phyloP scores from a whole-genome alignment of 1,140 invertebrate species.

The Achroia grisella region DNA sequence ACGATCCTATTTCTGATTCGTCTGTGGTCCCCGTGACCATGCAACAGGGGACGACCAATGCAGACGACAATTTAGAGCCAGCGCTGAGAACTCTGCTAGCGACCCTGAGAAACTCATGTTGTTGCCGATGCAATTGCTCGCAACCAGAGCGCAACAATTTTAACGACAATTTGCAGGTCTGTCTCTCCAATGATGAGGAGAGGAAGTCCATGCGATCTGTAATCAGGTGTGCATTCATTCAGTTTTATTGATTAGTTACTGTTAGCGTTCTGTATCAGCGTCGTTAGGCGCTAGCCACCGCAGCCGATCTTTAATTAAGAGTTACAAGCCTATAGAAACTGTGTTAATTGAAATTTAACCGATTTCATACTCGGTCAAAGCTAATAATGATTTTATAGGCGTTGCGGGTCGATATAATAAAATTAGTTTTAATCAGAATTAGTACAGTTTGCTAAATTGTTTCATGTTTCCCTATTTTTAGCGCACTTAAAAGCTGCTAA shows the following conservation, averaged over 20 bases:
- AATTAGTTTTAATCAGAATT: conserved; percentile 6
- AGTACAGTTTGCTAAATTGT: conserved; percentile 20
- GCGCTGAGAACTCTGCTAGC: conserved; percentile 57
- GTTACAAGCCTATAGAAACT: conserved; percentile 11
- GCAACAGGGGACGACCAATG: conserved; percentile 23
- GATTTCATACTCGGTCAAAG: conserved; percentile 27
- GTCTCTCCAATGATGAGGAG: conserved; percentile 66
- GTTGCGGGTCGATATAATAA: conserved; percentile 10
- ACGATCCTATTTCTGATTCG: conserved; percentile 69
- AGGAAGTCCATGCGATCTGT: conserved; percentile 76
- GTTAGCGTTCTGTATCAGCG: conserved; percentile 13
- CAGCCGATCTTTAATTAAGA: conserved; percentile 21
- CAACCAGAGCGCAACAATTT: conserved; percentile 38
- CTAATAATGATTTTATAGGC: neutral
- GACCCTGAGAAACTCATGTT: conserved; percentile 58
- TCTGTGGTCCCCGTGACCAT: conserved; percentile 14
- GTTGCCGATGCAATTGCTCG: conserved; percentile 47
- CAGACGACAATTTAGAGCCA: conserved; percentile 47
- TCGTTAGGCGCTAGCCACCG: conserved; percentile 7
- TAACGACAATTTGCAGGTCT: conserved; percentile 73
- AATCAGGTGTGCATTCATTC: conserved; percentile 73
- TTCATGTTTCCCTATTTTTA: conserved; percentile 60
- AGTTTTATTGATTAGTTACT: conserved; percentile 33
- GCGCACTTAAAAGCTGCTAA: conserved; percentile 64
- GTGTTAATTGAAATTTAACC: conserved; percentile 25